Conservation (phyloP, 2,888 invertebrate genomes). For the Mimumesa dahlbomi region DNA sequence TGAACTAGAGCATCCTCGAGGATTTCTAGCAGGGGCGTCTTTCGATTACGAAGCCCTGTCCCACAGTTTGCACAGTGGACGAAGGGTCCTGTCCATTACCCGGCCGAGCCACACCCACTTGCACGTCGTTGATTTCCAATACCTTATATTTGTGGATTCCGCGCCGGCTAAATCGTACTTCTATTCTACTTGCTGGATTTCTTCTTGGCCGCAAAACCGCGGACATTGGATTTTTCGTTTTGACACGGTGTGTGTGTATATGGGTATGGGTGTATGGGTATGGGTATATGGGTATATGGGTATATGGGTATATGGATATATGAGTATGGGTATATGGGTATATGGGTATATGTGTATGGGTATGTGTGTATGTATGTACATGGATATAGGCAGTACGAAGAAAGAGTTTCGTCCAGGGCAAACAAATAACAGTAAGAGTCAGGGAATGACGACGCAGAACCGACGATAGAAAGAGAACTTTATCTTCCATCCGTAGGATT, state of each 20-base stretch:
- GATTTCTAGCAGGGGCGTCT: constrained; percentile 54
- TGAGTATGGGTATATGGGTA: not conserved
- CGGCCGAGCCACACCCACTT: constrained; percentile 40
- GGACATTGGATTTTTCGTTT: too few relatives aligned
- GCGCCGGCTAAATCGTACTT: constrained; percentile 18
- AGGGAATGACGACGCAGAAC: constrained; percentile 37
- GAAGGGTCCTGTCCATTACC: constrained; percentile 62
- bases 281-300: too few relatives aligned
- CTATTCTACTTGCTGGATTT: too few relatives aligned
- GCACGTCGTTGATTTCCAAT: constrained; percentile 52
- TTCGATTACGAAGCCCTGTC: constrained; percentile 62
- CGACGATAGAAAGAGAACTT: constrained; percentile 30
- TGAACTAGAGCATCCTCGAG: constrained; percentile 49
- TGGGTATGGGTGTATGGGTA: too few relatives aligned
- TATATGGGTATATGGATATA: too few relatives aligned
- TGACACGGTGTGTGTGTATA: too few relatives aligned
- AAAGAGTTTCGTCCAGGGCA: constrained; percentile 13
- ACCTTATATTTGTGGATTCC: constrained; percentile 53
- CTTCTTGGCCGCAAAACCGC: too few relatives aligned
- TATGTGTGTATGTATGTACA: not conserved
- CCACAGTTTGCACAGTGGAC: constrained; percentile 58
- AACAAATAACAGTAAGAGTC: constrained; percentile 27
- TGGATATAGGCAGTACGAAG: constrained; percentile 10
- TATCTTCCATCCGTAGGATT: constrained; percentile 47
- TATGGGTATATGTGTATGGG: not conserved